A percentile compares a stretch with the other conserved stretches of the same genome.
Evolutionary conservation across 2,888 invertebrate species (phyloP).

Genomic region (Empis livida): DNA sequence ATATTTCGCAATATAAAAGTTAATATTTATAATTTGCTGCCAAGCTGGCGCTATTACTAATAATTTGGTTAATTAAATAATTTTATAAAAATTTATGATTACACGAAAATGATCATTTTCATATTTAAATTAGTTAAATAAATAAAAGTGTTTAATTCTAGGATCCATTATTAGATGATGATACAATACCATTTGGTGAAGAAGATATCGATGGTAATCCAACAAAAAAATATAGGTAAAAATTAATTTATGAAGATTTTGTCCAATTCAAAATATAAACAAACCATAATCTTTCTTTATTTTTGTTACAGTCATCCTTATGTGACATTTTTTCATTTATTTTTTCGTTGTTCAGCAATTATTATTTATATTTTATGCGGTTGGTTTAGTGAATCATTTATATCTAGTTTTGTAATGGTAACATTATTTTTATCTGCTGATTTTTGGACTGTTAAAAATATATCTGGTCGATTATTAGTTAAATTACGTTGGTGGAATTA

Average conservation of each 20-base stretch:
- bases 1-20: neutral
- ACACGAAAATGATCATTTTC: conserved; percentile 5
- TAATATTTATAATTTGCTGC: too few species aligned
- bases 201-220: conserved; percentile 48
- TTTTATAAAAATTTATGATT: neutral
- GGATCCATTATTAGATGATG: conserved; percentile 78
- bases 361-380: conserved; percentile 81
- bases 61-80: too few species aligned
- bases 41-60: neutral
- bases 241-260: neutral
- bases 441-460: conserved; percentile 93
- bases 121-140: conserved; percentile 6
- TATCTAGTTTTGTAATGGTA: conserved; percentile 88
- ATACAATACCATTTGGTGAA: conserved; percentile 76
- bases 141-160: conserved; percentile 43
- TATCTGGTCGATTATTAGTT: conserved; percentile 82
- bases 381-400: conserved; percentile 83
- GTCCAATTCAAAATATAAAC: conserved; percentile 4
- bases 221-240: conserved; percentile 34
- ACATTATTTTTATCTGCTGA: conserved; percentile 87
- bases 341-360: neutral
- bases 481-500: conserved; percentile 99
- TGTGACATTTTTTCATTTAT: conserved; percentile 48
- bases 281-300: conserved; percentile 9
- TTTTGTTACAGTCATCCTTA: conserved; percentile 65